Evolutionary conservation across 2,888 invertebrate species (phyloP).

Genomic region (Rhingia rostrata): DNA sequence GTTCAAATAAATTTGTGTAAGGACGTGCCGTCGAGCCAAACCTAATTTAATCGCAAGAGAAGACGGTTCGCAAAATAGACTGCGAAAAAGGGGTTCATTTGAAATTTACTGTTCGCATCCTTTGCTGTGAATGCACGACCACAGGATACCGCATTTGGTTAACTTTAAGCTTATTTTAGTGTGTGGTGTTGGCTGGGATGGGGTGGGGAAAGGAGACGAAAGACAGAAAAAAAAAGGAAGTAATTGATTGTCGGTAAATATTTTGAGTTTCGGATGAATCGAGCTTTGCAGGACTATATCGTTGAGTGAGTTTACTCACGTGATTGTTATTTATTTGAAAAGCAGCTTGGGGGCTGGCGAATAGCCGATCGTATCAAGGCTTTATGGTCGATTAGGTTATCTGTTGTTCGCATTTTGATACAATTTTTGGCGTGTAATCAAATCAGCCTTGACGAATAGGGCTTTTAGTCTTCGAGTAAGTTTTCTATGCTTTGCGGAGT

Average conservation of each 20-base stretch:
- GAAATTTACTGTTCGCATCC: constrained; percentile 42
- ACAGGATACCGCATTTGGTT: constrained; percentile 21
- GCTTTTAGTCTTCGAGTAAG: too few species aligned
- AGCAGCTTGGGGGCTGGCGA: not conserved
- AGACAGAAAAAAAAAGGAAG: constrained; percentile 2
- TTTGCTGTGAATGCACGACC: constrained; percentile 28
- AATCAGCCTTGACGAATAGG: too few species aligned
- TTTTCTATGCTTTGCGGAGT: too few species aligned
- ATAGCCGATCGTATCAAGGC: not conserved
- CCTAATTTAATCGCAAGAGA: constrained; percentile 64
- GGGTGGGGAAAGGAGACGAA: not conserved
- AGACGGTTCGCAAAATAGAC: constrained; percentile 22
- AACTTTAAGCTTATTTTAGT: constrained; percentile 27
- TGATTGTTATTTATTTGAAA: constrained; percentile 34
- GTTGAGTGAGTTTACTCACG: constrained; percentile 7
- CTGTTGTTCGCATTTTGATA: not conserved
- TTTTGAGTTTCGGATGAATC: constrained; percentile 27
- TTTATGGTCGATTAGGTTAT: not conserved
- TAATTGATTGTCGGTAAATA: constrained; percentile 49
- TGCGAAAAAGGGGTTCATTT: constrained; percentile 51
- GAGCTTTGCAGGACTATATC: constrained; percentile 18
- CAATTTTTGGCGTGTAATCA: not conserved
- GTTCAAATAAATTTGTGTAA: constrained; percentile 61
- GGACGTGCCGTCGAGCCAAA: constrained; percentile 61
- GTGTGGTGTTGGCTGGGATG: too few species aligned